Percentiles rank a stretch among this genome's conserved stretches.
Conservation (phyloP, 2,797 vertebrate species). For the Monodelphis domestica region DNA sequence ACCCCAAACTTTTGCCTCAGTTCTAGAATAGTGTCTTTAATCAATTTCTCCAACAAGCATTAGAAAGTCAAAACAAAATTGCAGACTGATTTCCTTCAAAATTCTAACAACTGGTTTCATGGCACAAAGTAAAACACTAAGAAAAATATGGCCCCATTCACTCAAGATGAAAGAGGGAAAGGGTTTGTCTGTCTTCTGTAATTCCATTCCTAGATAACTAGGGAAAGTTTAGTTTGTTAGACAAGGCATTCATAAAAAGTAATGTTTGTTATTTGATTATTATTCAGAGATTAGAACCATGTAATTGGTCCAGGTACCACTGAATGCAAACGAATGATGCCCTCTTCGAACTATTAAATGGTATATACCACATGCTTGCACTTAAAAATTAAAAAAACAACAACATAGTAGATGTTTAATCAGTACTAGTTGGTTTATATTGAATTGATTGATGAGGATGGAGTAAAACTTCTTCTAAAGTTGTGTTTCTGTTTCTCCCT, state of each 20-base stretch:
- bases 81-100: too few species aligned
- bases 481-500: neutral
- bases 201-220: neutral
- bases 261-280: constrained; percentile 34
- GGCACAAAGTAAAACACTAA: constrained; percentile 20
- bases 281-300: constrained; percentile 22
- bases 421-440: neutral
- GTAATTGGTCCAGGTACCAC: neutral
- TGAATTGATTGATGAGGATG: neutral
- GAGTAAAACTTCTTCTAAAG: neutral
- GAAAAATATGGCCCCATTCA: constrained; percentile 32
- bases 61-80: constrained; percentile 38
- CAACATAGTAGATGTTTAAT: neutral
- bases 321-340: neutral
- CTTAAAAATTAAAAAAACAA: too few species aligned
- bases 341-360: neutral
- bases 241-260: constrained; percentile 23
- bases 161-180: constrained; percentile 48
- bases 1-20: neutral
- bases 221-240: constrained; percentile 39
- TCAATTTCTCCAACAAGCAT: constrained; percentile 56
- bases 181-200: neutral
- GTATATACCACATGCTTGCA: neutral
- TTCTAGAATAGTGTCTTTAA: constrained; percentile 39
- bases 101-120: too few species aligned